A percentile compares a stretch with the other conserved stretches of the same genome.
phyloP scores from a whole-genome alignment of 2,113 vertebrate genomes.

The Nannospalax galili region DNA sequence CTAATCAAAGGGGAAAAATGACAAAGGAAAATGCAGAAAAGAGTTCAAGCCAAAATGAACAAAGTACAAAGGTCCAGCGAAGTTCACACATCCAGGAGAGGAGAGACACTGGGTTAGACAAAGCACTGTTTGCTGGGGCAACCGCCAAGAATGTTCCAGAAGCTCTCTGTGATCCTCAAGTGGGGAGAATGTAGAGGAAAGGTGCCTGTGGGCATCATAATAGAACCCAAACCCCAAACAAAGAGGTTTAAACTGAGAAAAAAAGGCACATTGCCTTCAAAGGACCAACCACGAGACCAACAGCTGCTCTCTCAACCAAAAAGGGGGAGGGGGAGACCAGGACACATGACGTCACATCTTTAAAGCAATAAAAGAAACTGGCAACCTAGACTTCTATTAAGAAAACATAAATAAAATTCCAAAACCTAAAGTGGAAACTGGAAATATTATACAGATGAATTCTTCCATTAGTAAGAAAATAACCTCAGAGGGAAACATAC shows the following conservation, averaged over 20 bases:
- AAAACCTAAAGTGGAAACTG: constrained; percentile 16
- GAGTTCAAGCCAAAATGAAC: not conserved
- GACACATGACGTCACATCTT: not conserved
- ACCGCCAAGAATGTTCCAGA: constrained; percentile 32
- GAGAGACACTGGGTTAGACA: not conserved
- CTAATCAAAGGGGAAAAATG: constrained; percentile 20
- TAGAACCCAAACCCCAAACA: constrained; percentile 16
- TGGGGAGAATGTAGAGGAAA: not conserved
- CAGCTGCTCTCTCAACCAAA: constrained; percentile 15
- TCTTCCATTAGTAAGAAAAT: not conserved
- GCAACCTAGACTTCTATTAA: not conserved
- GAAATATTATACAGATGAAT: not conserved
- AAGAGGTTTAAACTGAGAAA: not conserved
- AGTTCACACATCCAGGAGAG: not conserved
- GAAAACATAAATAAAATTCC: not conserved
- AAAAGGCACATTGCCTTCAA: not conserved
- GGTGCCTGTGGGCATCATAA: not conserved
- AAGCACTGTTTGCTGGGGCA: not conserved
- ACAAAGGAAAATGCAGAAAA: constrained; percentile 8
- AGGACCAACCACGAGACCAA: not conserved
- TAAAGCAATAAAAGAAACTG: not conserved
- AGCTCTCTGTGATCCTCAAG: not conserved
- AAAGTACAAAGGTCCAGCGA: not conserved
- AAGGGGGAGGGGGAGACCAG: not conserved
- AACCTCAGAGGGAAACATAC: not conserved